phyloP scores from a whole-genome alignment of 2,113 vertebrate species.

The Pyxicephalus adspersus region DNA sequence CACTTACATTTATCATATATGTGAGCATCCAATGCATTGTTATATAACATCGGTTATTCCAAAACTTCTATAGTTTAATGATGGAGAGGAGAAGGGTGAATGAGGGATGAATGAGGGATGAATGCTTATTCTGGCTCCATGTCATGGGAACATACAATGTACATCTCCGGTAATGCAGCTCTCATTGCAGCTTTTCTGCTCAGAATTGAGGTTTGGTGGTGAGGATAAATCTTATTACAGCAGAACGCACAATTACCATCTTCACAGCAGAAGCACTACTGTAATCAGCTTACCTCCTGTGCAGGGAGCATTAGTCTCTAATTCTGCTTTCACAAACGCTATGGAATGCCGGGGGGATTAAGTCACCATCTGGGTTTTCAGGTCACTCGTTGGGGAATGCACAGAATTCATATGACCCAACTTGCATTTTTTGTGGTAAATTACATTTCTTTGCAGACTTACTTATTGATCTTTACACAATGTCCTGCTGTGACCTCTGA shows the following conservation, averaged over 20 bases:
- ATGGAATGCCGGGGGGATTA: constrained; percentile 32
- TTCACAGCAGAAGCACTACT: constrained; percentile 15
- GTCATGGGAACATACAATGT: no score
- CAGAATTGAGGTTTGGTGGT: neutral
- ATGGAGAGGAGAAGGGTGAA: no score
- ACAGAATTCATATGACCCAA: constrained; percentile 13
- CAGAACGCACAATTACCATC: constrained; percentile 11
- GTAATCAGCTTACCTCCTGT: constrained; percentile 45
- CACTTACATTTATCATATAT: no score
- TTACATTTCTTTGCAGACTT: neutral
- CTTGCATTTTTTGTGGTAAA: neutral
- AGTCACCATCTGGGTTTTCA: constrained; percentile 40
- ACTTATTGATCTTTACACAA: neutral
- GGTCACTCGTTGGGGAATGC: constrained; percentile 26
- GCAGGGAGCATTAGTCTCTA: constrained; percentile 22
- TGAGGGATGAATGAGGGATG: no score
- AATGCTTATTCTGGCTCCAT: no score
- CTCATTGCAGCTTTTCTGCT: no score
- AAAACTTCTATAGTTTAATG: no score
- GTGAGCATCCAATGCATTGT: no score
- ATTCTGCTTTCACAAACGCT: constrained; percentile 33
- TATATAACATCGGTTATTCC: no score
- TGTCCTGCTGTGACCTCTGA: neutral
- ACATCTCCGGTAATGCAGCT: no score
- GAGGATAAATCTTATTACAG: neutral